phyloP scores from a whole-genome alignment of 2,113 vertebrate genomes.

The Indicator indicator region DNA sequence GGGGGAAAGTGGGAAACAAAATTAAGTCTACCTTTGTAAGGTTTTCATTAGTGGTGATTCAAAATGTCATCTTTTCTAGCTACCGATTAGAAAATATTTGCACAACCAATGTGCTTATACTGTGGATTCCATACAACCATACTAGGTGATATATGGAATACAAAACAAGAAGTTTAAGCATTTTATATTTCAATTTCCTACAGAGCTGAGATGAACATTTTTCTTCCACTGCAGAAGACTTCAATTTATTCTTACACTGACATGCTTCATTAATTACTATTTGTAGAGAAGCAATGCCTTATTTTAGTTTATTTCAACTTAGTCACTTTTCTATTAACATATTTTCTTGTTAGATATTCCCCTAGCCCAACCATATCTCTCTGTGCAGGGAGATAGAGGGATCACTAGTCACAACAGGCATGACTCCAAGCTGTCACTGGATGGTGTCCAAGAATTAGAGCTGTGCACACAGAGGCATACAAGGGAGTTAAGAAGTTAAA shows the following conservation, averaged over 20 bases:
- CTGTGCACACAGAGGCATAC: not conserved
- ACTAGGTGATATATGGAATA: not conserved
- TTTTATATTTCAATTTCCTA: not conserved
- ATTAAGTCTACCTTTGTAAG: not conserved
- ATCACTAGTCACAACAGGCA: constrained; percentile 51
- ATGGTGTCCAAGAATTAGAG: constrained; percentile 21
- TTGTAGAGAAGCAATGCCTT: not conserved
- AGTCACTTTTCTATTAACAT: rapidly evolving
- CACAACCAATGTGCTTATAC: not conserved
- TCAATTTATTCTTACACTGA: not conserved
- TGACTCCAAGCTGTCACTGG: constrained; percentile 3
- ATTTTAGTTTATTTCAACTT: not conserved
- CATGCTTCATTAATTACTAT: not conserved
- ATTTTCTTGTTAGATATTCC: not conserved
- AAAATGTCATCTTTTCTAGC: not conserved
- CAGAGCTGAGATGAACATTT: not conserved
- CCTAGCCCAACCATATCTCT: not conserved
- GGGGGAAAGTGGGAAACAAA: not conserved
- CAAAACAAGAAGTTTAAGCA: not conserved
- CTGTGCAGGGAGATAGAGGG: not conserved
- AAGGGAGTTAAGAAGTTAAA: not conserved
- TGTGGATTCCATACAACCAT: not conserved
- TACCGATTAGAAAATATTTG: not conserved
- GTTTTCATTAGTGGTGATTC: not conserved
- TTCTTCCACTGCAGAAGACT: not conserved